Evolutionary conservation across 1,140 invertebrate genomes (phyloP), one percentile per base, ranked within the genome.

Genomic region (Muscidifurax raptorellus): DNA sequence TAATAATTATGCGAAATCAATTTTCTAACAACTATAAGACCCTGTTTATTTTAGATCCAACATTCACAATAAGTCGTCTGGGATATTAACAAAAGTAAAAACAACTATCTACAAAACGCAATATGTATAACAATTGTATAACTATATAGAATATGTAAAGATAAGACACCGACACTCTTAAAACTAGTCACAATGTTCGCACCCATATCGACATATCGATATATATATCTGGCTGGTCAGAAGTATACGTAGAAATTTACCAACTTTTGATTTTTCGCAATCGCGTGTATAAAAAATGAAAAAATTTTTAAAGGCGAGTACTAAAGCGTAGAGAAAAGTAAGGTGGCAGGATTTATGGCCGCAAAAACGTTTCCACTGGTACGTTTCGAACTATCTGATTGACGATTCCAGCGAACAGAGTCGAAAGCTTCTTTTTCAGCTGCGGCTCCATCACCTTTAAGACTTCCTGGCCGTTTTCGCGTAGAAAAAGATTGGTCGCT

Each of bases 401-500:
- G 25, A 95, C 94, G 83, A 96, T 95, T 64, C 93, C 93, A 59
- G 94, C 94, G 88, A 96, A 96, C 36, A 96, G 93, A 13, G 88
- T 88, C 2, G 95, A 94, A 44, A 96, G 89, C 90, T 96, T 96
- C 86, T 92, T 94, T 84, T 95, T 94, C 30, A 96, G 89, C 87
- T 96, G 96, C 0, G 95, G 94, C 87, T 95, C 94, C 96, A 96
- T 96, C 9, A 94, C 93, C 88, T 95, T 94, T 64, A 96, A 88
- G 1, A 96, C 95, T 89, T 96, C 94, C 74, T 95, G 94, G 2
- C 95, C 95, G 88, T 96, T 96, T 88, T 96, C 95, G 40, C 95
- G 93, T 15, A 96, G 92, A 88, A 96, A 96, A 40, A 96, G 91
- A 90, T 96, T 96, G 1, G 95, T 96, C 22, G 96, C 96, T 91